phyloP scores from a whole-genome alignment of 2,113 vertebrate species.

The Caloenas nicobarica region DNA sequence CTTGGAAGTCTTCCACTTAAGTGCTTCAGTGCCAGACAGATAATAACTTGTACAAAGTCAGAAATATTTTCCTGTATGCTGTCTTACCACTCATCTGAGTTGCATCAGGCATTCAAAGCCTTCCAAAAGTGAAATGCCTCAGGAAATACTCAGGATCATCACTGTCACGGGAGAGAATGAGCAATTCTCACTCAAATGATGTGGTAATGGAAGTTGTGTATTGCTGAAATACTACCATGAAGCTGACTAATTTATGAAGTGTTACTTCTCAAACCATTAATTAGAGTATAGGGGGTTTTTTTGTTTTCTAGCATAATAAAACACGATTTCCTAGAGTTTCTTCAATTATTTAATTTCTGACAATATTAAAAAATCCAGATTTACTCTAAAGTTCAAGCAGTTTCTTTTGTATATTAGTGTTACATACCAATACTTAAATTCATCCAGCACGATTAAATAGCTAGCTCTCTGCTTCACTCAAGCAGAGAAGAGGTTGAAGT shows the following conservation, averaged over 20 bases:
- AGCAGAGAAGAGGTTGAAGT: background rate
- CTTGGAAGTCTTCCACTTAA: background rate
- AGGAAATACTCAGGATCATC: background rate
- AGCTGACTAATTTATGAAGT: background rate
- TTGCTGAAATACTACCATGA: background rate
- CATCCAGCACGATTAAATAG: background rate
- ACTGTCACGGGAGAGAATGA: background rate
- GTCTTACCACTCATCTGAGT: background rate
- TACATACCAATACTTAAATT: background rate
- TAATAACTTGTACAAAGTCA: background rate
- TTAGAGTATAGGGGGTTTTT: accelerated
- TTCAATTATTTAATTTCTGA: background rate
- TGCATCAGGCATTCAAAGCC: background rate
- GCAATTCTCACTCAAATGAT: background rate
- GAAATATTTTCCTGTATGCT: background rate
- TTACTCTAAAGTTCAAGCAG: background rate
- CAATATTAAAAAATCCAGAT: background rate
- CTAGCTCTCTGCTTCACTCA: background rate
- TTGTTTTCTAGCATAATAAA: background rate
- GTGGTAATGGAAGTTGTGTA: background rate
- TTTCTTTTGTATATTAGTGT: background rate
- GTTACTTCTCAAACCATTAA: background rate
- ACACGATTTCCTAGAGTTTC: background rate
- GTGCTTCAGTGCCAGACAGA: background rate
- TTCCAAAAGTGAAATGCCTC: background rate